Evolutionary conservation across 2,888 invertebrate genomes (phyloP).

Genomic region (Beris morrisii): DNA sequence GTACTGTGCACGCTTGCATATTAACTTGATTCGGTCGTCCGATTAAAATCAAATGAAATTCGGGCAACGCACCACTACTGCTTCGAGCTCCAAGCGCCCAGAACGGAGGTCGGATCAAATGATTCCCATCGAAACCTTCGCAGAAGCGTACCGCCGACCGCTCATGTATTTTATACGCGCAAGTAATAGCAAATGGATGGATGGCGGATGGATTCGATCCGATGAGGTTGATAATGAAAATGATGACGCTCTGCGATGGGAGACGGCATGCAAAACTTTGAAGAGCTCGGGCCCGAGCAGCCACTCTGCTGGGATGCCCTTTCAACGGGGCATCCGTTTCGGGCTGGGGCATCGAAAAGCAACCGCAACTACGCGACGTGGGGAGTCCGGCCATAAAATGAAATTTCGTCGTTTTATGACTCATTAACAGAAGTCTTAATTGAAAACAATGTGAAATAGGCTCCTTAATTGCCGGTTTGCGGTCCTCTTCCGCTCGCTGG

Average conservation of each 20-base stretch:
- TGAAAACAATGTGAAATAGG: slow-evolving; percentile 39
- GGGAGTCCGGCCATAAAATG: slow-evolving; percentile 34
- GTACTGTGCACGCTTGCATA: neutral
- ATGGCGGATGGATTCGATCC: slow-evolving; percentile 5
- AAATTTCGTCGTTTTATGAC: slow-evolving; percentile 39
- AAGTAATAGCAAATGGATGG: slow-evolving; percentile 11
- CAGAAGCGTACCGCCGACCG: neutral
- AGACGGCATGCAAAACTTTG: slow-evolving; percentile 5
- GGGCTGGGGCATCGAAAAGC: neutral
- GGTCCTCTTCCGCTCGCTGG: slow-evolving; percentile 11
- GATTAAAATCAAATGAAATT: slow-evolving; percentile 38
- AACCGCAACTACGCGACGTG: slow-evolving; percentile 17
- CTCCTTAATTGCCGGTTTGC: slow-evolving; percentile 30
- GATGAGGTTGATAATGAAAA: neutral
- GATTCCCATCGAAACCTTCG: slow-evolving; percentile 10
- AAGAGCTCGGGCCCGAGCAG: neutral
- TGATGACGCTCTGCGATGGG: neutral
- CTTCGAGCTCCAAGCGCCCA: neutral
- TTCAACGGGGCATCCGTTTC: neutral
- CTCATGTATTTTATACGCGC: no score
- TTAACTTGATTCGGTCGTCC: slow-evolving; percentile 30
- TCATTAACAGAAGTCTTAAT: slow-evolving; percentile 41
- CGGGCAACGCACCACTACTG: slow-evolving; percentile 9
- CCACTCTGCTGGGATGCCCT: slow-evolving; percentile 5
- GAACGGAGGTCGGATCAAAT: neutral